A percentile compares a stretch with the other conserved stretches of the same genome.
These are phyloP conservation scores for Parnassius orleans DNA, from an alignment of 2,888 invertebrate genomes.

Conservation along the genomic window DNA sequence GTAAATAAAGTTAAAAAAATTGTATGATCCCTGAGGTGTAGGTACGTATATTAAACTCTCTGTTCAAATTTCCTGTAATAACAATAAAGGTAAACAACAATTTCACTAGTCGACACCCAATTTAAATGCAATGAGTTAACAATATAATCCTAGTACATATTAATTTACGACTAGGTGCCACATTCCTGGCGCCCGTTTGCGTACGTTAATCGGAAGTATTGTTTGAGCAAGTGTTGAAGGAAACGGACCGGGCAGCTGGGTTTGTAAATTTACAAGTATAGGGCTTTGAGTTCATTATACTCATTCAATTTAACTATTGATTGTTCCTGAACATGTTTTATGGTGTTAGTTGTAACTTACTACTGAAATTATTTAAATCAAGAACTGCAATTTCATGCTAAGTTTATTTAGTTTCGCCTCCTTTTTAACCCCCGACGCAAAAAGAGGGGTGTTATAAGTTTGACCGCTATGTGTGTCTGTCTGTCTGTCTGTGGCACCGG, in stretches of 20 bases:
- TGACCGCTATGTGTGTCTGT: too few relatives aligned
- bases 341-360: neutral
- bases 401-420: too few relatives aligned
- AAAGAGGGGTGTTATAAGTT: too few relatives aligned
- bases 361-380: too few relatives aligned
- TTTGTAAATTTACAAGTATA: conserved; percentile 20
- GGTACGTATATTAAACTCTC: conserved; percentile 3
- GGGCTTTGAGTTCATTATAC: conserved; percentile 24
- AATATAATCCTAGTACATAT: conserved; percentile 29
- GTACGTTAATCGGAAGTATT: conserved; percentile 52
- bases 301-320: conserved; percentile 28
- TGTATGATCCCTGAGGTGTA: neutral
- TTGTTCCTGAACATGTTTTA: conserved; percentile 26
- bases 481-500: too few relatives aligned
- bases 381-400: too few relatives aligned
- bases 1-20: too few relatives aligned
- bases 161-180: conserved; percentile 27
- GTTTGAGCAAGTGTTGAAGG: conserved; percentile 70
- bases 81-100: conserved; percentile 19
- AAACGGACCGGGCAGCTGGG: conserved; percentile 42
- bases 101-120: conserved; percentile 28
- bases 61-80: conserved; percentile 21
- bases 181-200: conserved; percentile 20
- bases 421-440: too few relatives aligned
- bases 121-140: conserved; percentile 28